phyloP scores from a whole-genome alignment of 1,140 invertebrate species.

The Rhizoglyphus robini region DNA sequence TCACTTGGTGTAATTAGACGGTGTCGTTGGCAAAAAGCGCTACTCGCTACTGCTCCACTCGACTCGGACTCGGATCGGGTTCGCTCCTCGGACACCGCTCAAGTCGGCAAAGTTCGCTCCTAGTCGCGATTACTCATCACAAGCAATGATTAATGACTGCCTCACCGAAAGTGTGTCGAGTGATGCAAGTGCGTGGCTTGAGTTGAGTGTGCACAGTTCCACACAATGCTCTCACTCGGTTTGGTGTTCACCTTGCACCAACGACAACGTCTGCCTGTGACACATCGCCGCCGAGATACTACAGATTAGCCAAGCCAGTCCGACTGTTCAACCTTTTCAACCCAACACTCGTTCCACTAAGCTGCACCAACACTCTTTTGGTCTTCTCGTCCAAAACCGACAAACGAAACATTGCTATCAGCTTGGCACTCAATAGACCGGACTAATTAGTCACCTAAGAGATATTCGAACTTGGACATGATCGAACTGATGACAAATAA shows the following conservation, averaged over 20 bases:
- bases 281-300: neutral
- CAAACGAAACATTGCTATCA: too few species aligned
- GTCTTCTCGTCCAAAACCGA: too few species aligned
- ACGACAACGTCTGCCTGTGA: neutral
- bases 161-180: neutral
- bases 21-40: constrained; percentile 1
- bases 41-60: too few species aligned
- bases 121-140: constrained; percentile 6
- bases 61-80: neutral
- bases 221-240: neutral
- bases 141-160: constrained; percentile 7
- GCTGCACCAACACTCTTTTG: too few species aligned
- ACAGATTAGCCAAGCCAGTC: constrained; percentile 4
- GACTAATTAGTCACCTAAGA: too few species aligned
- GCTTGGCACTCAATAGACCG: too few species aligned
- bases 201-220: neutral
- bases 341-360: too few species aligned
- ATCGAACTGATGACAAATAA: too few species aligned
- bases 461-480: too few species aligned
- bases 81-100: neutral
- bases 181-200: neutral
- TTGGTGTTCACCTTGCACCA: neutral
- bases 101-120: neutral
- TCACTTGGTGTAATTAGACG: constrained; percentile 5
- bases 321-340: neutral